Base-by-base conservation (phyloP, 2,797 vertebrate genomes). In the Delichon dasypus region DNA sequence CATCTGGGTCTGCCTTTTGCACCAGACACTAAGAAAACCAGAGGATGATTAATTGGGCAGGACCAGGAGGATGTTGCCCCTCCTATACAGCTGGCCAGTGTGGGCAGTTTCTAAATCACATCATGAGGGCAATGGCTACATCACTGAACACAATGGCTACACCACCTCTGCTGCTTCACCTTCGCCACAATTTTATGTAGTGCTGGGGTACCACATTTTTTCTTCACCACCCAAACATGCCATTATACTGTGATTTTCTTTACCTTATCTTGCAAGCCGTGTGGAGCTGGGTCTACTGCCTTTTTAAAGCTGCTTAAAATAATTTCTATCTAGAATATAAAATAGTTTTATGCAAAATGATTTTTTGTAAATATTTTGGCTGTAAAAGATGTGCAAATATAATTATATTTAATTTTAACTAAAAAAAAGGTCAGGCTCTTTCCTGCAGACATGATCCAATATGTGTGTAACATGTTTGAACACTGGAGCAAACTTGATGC, bases 1-100 rank as follows among this genome's bases (percentile, higher is more conserved):
- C 93, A 92, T 80, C 68, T 93, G 51, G 50, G 54, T 68, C 75
- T 95, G 75, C 84, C 75, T 93, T 87, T 87, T 92, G 75, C 65
- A 87, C 72, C 30, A 65, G 54, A 64, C 62, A 42, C 77, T 83
- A 30, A 54, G 78, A 71, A 93, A 92, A 85, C 7, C 45, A 72
- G 68, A 75, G 53, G 30, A 21, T 91, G 85, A 92, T 83, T 94
- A 83, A 93, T 6, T 85, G 87, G 45, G 81, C 72, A 94, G 61
- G 85, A 61, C 72, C 32, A 45, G 90, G 73, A 93, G 64, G 72
- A 45, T 65, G 38, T 80, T 13, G 38, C 32, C 47, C 34, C 61
- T 88, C 85, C 82, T 29, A 8, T 78, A 25, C 7, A 71, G 47
- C 60, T 84, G 62, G 36, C 62, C 62, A 58, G 57, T 5, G 17